Percentiles rank a stretch among this genome's conserved stretches.
These are phyloP conservation scores for Bombus haemorrhoidalis DNA, from an alignment of 1,140 invertebrate species.

Conservation along the genomic window DNA sequence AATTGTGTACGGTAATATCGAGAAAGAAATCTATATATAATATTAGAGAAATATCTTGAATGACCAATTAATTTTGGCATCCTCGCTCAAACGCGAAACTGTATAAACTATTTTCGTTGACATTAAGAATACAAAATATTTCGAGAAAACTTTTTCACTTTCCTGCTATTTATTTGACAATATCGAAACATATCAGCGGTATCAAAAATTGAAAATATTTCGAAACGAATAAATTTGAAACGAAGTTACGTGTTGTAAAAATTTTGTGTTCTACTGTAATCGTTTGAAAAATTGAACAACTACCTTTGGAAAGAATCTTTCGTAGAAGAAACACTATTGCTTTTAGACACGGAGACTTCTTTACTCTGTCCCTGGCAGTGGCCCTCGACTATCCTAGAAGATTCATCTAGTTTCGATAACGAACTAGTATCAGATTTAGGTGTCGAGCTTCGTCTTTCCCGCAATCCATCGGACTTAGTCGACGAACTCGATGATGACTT, in stretches of 20 bases:
- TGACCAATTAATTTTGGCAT: background rate
- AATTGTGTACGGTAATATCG: background rate
- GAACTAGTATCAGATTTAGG: constrained; percentile 55
- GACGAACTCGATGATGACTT: constrained; percentile 55
- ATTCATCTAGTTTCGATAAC: constrained; percentile 58
- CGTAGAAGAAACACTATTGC: constrained; percentile 28
- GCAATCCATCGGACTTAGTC: constrained; percentile 51
- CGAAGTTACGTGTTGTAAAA: too few relatives aligned
- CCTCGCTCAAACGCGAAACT: background rate
- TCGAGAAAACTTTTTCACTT: background rate
- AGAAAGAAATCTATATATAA: background rate
- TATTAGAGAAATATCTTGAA: background rate
- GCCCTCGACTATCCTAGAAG: constrained; percentile 48
- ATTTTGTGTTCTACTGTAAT: background rate
- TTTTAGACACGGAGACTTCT: constrained; percentile 32
- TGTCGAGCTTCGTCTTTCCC: constrained; percentile 61
- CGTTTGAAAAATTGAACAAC: background rate
- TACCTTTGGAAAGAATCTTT: constrained; percentile 66
- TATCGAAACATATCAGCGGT: background rate
- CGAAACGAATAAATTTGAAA: background rate
- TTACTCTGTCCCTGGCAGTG: constrained; percentile 35
- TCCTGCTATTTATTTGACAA: background rate
- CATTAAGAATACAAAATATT: background rate
- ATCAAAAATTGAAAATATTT: background rate
- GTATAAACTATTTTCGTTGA: background rate